Evolutionary conservation across 1,140 invertebrate genomes (phyloP), one percentile per base, ranked within the genome.

Genomic region (Lycorma delicatula): DNA sequence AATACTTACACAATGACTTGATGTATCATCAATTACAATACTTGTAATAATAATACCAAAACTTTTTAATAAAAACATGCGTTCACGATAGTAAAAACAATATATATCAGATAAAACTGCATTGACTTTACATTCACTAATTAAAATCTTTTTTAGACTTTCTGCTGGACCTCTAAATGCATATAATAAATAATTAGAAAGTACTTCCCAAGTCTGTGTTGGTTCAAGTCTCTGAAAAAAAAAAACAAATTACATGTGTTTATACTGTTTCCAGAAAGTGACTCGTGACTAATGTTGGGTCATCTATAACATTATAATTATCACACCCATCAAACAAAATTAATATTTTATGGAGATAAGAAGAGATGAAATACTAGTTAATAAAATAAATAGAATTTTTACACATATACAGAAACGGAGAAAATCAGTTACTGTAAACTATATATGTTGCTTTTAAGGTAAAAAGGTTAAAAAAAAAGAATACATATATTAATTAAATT

Each of bases 11-110:
- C n/a, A n/a, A n/a, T n/a, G n/a, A n/a, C n/a, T n/a, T n/a, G n/a
- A n/a, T n/a, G n/a, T n/a, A 29, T 51, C 49, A 9, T 20, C 49
- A 51, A 9, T 23, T 9, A 29, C 34, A n/a, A n/a, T n/a, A 51
- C 34, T 51, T 12, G 49, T 51, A 11, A 51, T 12, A 29, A 51
- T 27, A 20, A 29, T 13, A 29, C 34, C 28, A 4, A 51, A 23
- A 51, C 28, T 46, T 29, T 56, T 56, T 22, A 56, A 47, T 29
- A 56, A 13, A 16, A 56, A 56, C 54, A 56, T 56, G 25, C 54
- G 2, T 31, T 56, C 54, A 16, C 54, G 38, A 20, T 23, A 56
- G 28, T 56, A 56, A 47, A 56, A 56, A 13, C 54, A 56, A n/a
- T 44, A 56, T 20, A 56, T 18, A 29, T 56, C 54, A n/a, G 54